phyloP scores from a whole-genome alignment of 2,797 vertebrate genomes.

The Peromyscus aztecus region DNA sequence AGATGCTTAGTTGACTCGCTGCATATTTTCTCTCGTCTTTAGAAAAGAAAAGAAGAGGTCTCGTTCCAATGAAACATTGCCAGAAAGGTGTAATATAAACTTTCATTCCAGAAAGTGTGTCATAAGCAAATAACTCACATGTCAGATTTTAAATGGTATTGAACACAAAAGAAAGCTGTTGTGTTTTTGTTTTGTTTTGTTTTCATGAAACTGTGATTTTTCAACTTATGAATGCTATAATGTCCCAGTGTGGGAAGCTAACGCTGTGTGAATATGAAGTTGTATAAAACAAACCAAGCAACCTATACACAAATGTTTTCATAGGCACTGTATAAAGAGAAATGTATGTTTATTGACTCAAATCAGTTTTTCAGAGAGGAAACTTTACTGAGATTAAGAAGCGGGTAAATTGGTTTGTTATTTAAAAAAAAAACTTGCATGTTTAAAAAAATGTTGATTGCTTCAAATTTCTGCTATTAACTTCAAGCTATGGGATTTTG shows the following conservation, averaged over 20 bases:
- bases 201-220: slow-evolving; percentile 89
- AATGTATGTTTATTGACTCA: slow-evolving; percentile 94
- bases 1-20: slow-evolving; percentile 87
- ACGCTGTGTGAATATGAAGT: slow-evolving; percentile 86
- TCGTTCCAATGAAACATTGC: slow-evolving; percentile 84
- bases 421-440: slow-evolving; percentile 93
- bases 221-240: slow-evolving; percentile 87
- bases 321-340: slow-evolving; percentile 89
- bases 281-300: slow-evolving; percentile 88
- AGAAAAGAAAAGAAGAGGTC: slow-evolving; percentile 79
- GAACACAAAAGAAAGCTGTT: slow-evolving; percentile 81
- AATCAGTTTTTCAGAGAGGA: slow-evolving; percentile 93
- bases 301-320: slow-evolving; percentile 86
- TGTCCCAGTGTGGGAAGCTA: slow-evolving; percentile 83
- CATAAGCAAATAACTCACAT: slow-evolving; percentile 86
- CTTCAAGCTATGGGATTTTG: slow-evolving; percentile 91
- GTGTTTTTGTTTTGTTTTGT: slow-evolving; percentile 84
- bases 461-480: slow-evolving; percentile 94
- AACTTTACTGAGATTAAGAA: slow-evolving; percentile 89
- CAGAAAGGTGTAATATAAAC: slow-evolving; percentile 88
- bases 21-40: slow-evolving; percentile 88
- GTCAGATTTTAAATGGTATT: slow-evolving; percentile 86
- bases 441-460: slow-evolving; percentile 92
- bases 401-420: slow-evolving; percentile 89
- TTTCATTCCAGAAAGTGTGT: slow-evolving; percentile 85